Base-by-base conservation (phyloP, 2,797 vertebrate species). In the Echiichthys vipera region DNA sequence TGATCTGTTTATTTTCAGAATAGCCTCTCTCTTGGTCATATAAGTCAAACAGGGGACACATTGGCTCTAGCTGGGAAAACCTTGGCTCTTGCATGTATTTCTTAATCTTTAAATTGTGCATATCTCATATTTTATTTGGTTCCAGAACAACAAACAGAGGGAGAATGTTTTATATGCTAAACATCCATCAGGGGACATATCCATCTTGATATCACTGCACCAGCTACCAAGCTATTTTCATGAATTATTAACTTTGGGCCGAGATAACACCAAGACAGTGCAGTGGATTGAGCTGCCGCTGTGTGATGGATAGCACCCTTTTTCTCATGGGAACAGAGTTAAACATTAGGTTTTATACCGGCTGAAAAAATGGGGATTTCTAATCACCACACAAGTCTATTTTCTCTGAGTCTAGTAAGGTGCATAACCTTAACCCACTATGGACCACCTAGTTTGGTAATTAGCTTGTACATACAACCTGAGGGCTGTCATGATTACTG, bases 181-280 rank as follows among this genome's bases (percentile, higher is more conserved):
- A 81, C 63, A 86, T 84, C 71, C 80, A 89, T 80, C 12, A 59
- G 56, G 65, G 77, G 65, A 30, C 73, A 59, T 80, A 91, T 88
- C 80, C 71, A 80, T 89, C 86, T 85, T 76, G 74, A 86, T 86
- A 84, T 87, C 78, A 43, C 47, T 67, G 81, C 76, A 59, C 69
- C 73, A 76, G 78, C 83, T 58, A 84, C 72, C 63, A 2, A 80
- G 85, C 71, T 82, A 68, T 80, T 88, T 89, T 76, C 76, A 92
- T 90, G 78, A 93, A 93, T 93, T 88, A 94, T 93, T 93, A 93
- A 94, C 91, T 90, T 78, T 66, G 30, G 62, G 59, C 73, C 32
- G 83, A 88, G 86, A 90, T 93, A 94, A 92, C 84, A 47, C 56
- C 64, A 73, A 72, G 75, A 81, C 75, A 77, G 84, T 22, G 81